Conservation (phyloP, 1,140 invertebrate species). For the Drosophila santomea region DNA sequence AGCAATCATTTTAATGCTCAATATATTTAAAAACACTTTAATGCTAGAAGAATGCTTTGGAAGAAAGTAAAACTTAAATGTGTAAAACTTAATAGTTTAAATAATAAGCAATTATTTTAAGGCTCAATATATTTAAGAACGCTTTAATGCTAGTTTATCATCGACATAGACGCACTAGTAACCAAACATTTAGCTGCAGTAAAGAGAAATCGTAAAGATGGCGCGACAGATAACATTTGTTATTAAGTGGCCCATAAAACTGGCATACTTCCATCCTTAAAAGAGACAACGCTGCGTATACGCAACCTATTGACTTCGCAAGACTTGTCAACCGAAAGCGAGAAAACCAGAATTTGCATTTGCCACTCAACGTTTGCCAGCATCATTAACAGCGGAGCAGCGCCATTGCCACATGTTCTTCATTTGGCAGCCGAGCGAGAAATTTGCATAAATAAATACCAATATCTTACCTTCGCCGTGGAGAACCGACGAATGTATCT, state of each 20-base stretch:
- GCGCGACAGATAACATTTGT: conserved; percentile 59
- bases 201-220: conserved; percentile 37
- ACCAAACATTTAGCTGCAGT: conserved; percentile 3
- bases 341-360: conserved; percentile 45
- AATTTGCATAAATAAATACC: conserved; percentile 76
- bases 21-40: too few species aligned
- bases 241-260: conserved; percentile 22
- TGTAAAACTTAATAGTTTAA: too few species aligned
- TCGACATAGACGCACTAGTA: too few species aligned
- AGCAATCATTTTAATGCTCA: too few species aligned
- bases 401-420: conserved; percentile 48
- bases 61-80: too few species aligned
- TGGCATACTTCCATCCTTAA: not conserved
- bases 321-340: conserved; percentile 10
- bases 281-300: conserved; percentile 51
- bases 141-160: too few species aligned
- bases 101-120: too few species aligned
- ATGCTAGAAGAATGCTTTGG: too few species aligned
- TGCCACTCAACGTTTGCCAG: conserved; percentile 25
- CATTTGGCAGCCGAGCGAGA: conserved; percentile 37
- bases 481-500: conserved; percentile 40
- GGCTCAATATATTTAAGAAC: too few species aligned
- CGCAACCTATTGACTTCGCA: conserved; percentile 26
- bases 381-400: conserved; percentile 49
- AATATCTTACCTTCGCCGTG: conserved; percentile 38